Base-by-base conservation (phyloP, 2,797 vertebrate genomes). In the Poeciliopsis presidionis region DNA sequence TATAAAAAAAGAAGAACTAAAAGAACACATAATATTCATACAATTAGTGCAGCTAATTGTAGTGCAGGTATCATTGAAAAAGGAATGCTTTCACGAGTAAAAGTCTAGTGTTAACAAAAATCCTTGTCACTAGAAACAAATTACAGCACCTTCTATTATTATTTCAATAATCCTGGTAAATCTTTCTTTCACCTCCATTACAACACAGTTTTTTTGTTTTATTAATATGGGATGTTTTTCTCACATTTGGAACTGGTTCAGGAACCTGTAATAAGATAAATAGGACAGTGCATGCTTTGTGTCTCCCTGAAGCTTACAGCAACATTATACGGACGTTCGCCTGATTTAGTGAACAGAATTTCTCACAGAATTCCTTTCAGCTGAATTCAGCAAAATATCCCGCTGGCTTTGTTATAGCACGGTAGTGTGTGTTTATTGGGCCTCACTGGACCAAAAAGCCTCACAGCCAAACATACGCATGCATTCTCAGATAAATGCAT, bases 301-400 rank as follows among this genome's bases (percentile, higher is more conserved):
- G 69, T 82, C 76, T 89, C 87, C 84, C 89, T 75, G 55, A 88
- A 90, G 83, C 80, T 79, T 79, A 73, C 55, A 82, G 73, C 87
- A 87, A 91, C 92, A 92, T 92, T 93, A 90, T 90, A 90, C 88
- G 86, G 89, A 90, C 85, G 82, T 90, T 78, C 83, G 83, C 80
- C 87, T 86, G 81, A 91, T 93, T 92, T 94, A 93, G 93, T 93
- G 91, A 93, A 86, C 76, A 89, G 73, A 78, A 90, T 90, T 91
- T 92, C 76, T 85, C 72, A 51, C 73, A 86, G 71, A 88, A 90
- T 76, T 86, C 78, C 81, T 78, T 82, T 69, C 63, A 84, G 85
- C 83, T 84, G 78, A 61, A 77, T 90, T 89, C 83, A 87, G 75
- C 82, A 67, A 73, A 43, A 45, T 43, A 82, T 89, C 86, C 89